These are phyloP conservation scores for Eucidaris tribuloides DNA, from an alignment of 35 echinoderm and acorn worm species.

Conservation along the genomic window DNA sequence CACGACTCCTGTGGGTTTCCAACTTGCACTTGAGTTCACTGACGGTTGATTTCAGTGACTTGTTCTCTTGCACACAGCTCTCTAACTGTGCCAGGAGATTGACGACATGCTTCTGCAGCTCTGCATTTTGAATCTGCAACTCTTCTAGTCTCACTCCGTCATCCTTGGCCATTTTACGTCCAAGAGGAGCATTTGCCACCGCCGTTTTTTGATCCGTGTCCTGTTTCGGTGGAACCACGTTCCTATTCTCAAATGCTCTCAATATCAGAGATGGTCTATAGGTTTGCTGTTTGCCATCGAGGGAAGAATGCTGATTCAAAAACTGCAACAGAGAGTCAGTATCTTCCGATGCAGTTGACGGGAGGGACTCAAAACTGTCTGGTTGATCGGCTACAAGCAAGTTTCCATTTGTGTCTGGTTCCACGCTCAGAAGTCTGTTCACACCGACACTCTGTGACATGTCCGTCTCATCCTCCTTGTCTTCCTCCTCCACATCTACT, in stretches of 20 bases:
- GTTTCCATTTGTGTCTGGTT: background rate
- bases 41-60: background rate
- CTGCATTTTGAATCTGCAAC: background rate
- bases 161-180: background rate
- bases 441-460: background rate
- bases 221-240: background rate
- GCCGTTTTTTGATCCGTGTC: too few relatives aligned
- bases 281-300: background rate
- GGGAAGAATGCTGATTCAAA: background rate
- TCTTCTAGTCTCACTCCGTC: background rate
- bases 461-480: background rate
- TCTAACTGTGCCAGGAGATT: constrained; percentile 34
- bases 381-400: background rate
- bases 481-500: background rate
- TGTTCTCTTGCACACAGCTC: constrained; percentile 29
- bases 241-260: background rate
- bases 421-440: background rate
- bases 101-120: constrained; percentile 26
- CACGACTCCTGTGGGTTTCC: background rate
- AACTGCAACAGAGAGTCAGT: background rate
- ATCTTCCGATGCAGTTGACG: background rate
- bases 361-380: constrained; percentile 4
- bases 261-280: background rate
- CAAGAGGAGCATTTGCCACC: background rate
- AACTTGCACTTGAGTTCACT: constrained; percentile 10